Conservation (phyloP, 2,888 invertebrate genomes). For the Pandemis cinnamomeana region DNA sequence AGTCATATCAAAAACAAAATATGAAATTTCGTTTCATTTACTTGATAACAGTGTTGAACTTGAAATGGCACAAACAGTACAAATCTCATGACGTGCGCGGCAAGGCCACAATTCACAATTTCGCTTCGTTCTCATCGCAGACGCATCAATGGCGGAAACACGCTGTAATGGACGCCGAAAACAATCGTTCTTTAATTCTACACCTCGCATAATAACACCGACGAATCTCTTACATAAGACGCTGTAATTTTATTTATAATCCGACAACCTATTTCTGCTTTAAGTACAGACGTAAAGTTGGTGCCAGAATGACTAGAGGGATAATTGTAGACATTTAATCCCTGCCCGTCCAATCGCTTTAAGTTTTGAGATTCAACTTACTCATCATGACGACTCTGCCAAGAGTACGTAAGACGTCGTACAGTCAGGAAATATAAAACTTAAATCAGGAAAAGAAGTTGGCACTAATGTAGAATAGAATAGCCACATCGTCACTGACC, state of each 20-base stretch:
- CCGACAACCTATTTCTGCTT: slow-evolving; percentile 26
- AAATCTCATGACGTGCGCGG: slow-evolving; percentile 20
- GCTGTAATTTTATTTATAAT: slow-evolving; percentile 32
- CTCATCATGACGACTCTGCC: not conserved
- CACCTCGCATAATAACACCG: slow-evolving; percentile 9
- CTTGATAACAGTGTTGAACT: slow-evolving; percentile 28
- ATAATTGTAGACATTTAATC: slow-evolving; percentile 17
- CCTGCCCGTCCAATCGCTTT: not conserved
- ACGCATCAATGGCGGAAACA: slow-evolving; percentile 21
- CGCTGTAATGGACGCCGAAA: slow-evolving; percentile 24
- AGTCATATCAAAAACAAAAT: not conserved
- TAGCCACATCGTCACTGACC: slow-evolving; percentile 51
- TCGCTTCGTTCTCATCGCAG: slow-evolving; percentile 23
- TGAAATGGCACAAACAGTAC: slow-evolving; percentile 22
- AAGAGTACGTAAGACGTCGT: not conserved
- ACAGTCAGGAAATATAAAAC: not conserved
- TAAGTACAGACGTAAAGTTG: slow-evolving; percentile 9
- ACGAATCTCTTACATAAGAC: slow-evolving; percentile 19
- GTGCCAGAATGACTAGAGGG: slow-evolving; percentile 11
- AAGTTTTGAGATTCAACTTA: slow-evolving; percentile 2
- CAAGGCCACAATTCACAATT: slow-evolving; percentile 40
- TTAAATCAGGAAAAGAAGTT: slow-evolving; percentile 21
- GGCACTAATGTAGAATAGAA: slow-evolving; percentile 39
- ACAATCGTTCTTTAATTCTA: slow-evolving; percentile 30
- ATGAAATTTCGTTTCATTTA: slow-evolving; percentile 1